Evolutionary conservation across 2,113 vertebrate species (phyloP), one percentile per base, ranked within the genome.

Genomic region (Oceanites oceanicus): DNA sequence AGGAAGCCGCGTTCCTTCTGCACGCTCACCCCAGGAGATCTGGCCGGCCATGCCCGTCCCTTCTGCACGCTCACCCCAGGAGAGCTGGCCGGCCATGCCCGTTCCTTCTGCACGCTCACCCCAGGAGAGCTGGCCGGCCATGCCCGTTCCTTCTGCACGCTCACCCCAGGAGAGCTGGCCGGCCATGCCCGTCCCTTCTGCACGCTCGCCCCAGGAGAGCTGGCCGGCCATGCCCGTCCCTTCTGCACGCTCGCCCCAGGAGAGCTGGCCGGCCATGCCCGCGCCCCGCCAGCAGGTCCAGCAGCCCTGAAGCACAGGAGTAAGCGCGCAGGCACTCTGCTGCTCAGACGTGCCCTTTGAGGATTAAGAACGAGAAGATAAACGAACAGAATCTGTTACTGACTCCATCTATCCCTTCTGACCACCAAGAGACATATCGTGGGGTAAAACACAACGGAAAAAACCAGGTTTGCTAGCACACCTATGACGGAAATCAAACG

Each of bases 321-420:
- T 4, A 32, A 74, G 36, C 6, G 2, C 13, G 23, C 47, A 2
- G 1, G 15, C 8, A 5, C 7, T 42, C 36, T 18, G 10, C 72
- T n/a, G 55, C 79, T 15, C 0, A 25, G 49, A 27, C 16, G 5
- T 0, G 5, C 7, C 20, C 71, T 74, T 67, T 49, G 18, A 49
- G 17, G n/a, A 45, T 42, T 19, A 42, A 50, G 22, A 40, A 26
- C 38, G 0, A 13, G 16, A 17, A 62, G 38, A 52, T 3, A 53
- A 68, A 66, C 0, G 3, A 94, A 62, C 12, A 78, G 26, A 72
- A 85, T 14, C 38, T 55, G 20, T 22, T 26, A 15, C 26, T 72
- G 62, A 42, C 62, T 65, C 53, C 56, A 36, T 7, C 44, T 30
- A 17, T 19, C n/a, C 32, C 68, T 58, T 9, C 34, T 66, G 77